Evolutionary conservation across 2,113 vertebrate genomes (phyloP).

Genomic region (Sphaerodactylus townsendi): DNA sequence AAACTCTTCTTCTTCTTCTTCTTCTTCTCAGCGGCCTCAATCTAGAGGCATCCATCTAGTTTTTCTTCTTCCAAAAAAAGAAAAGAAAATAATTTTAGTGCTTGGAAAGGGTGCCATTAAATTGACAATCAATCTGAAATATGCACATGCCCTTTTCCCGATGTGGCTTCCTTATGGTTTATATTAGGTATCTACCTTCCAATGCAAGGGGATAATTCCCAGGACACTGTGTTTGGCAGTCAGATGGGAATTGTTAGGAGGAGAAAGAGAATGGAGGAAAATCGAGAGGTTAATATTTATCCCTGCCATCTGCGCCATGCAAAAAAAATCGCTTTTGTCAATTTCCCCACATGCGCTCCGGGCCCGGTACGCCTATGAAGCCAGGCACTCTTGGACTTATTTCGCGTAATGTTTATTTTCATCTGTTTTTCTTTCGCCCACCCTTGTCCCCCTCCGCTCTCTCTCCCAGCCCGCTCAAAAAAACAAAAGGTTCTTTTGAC

Average conservation of each 20-base stretch:
- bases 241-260: neutral
- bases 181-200: neutral
- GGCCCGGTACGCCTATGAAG: neutral
- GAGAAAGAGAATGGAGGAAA: neutral
- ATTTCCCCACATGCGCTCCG: neutral
- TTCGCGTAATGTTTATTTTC: neutral
- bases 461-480: neutral
- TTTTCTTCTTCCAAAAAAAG: neutral
- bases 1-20: too few species aligned
- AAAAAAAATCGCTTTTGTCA: neutral
- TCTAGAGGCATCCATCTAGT: neutral
- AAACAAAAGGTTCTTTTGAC: conserved; percentile 1
- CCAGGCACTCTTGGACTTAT: neutral
- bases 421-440: neutral
- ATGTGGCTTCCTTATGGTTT: neutral
- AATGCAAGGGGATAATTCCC: neutral
- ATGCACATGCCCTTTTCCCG: neutral
- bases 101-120: too few species aligned
- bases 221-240: neutral
- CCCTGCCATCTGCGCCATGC: neutral
- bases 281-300: neutral
- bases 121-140: neutral
- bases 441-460: neutral
- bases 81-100: neutral
- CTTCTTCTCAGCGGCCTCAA: neutral